These are phyloP conservation scores for Lepidurus arcticus DNA, from an alignment of 1,140 invertebrate genomes.

Conservation along the genomic window DNA sequence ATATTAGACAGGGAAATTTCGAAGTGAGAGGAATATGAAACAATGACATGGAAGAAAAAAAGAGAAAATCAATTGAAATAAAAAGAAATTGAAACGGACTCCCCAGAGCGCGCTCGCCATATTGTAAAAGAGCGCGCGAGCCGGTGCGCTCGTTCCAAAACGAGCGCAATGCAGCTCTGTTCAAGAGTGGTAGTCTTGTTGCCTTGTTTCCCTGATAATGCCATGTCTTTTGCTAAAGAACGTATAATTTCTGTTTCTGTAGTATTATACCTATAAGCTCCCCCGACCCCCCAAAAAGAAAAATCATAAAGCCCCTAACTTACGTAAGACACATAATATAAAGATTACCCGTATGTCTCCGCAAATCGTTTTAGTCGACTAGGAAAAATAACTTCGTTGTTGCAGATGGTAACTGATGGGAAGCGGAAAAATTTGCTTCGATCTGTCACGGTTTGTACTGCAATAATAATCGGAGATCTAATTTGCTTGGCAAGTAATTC, in stretches of 20 bases:
- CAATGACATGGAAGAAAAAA: too few relatives aligned
- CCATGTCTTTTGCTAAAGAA: background rate
- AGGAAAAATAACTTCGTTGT: background rate
- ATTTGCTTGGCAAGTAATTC: background rate
- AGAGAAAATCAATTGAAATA: too few relatives aligned
- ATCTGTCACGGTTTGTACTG: background rate
- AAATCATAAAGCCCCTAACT: background rate
- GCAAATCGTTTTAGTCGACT: background rate
- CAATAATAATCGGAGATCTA: background rate
- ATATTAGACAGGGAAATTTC: too few relatives aligned
- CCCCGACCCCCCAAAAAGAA: background rate
- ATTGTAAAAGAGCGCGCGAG: too few relatives aligned
- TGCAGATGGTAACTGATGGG: background rate
- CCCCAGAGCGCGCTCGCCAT: too few relatives aligned
- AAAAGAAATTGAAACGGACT: too few relatives aligned
- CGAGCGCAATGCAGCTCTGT: too few relatives aligned
- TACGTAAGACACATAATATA: background rate
- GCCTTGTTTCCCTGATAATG: background rate
- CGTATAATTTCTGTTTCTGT: background rate
- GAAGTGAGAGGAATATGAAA: too few relatives aligned
- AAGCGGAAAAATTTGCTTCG: background rate
- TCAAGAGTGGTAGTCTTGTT: background rate
- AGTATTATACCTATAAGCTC: background rate
- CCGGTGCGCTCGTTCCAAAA: too few relatives aligned
- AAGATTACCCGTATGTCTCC: background rate